Base-by-base conservation (phyloP, 1,140 invertebrate genomes). In the Drosophila guanche region DNA sequence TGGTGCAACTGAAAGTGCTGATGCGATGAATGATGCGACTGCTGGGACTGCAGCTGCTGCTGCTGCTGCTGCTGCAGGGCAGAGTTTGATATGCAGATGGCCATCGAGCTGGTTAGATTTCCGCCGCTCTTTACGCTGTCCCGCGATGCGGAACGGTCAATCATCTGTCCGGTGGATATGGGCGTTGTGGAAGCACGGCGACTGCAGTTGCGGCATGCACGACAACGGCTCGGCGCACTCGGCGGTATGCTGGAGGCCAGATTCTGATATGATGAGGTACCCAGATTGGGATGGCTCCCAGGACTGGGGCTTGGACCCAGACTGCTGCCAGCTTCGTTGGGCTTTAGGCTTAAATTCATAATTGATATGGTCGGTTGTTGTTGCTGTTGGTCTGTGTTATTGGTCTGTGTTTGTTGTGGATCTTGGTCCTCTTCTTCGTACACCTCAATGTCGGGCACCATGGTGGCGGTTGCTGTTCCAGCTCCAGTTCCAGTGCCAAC, bases 371-470 rank as follows among this genome's bases (percentile, higher is more conserved):
- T 54, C 92, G 91, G 76, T 93, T 93, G 74, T 42, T 43, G 33
- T 29, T 70, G 56, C 40, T 54, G 68, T 40, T 70, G 79, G 25
- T 78, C 58, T 69, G 70, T 72, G 54, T 69, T 5, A 41, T 23
- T 23, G 40, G n/a, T 71, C 55, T 79, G 70, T 76, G 74, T 75
- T 72, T 37, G 33, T 1, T 37, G 10, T 12, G 33, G 92, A 54
- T 89, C 85, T 86, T 93, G 71, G 90, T 90, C 84, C 55, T 93
- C 91, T 91, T 96, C 96, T 52, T 53, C 48, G 91, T 97, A 96
- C 57, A 97, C 92, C 92, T 97, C 96, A 79, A 98, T 96, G 90
- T 97, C 96, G 12, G 97, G 97, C 69, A 97, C 96, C 68, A 95
- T 97, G 41, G 80, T 22, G 16, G 68, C 45, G 16, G 16, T 23